phyloP scores from a whole-genome alignment of 1,140 invertebrate genomes.

The Drosophila mojavensis region DNA sequence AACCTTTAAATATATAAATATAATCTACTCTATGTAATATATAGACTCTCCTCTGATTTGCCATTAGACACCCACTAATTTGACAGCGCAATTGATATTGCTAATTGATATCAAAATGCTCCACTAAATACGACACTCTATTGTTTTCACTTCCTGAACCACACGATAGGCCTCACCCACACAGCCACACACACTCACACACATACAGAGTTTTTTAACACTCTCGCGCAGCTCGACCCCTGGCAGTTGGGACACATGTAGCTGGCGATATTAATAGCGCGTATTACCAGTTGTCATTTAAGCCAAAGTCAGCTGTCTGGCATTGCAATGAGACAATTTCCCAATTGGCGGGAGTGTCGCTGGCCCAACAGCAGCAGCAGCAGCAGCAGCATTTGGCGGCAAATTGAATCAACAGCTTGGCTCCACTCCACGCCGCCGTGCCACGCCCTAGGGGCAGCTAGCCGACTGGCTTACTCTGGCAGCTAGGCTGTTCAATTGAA shows the following conservation, averaged over 20 bases:
- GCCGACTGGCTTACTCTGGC: not conserved
- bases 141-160: constrained; percentile 7
- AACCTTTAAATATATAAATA: too few relatives aligned
- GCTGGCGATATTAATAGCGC: constrained; percentile 68
- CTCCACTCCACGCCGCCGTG: not conserved
- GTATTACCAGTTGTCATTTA: constrained; percentile 81
- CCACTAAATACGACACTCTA: not conserved
- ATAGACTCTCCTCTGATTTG: too few relatives aligned
- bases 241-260: constrained; percentile 24
- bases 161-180: not conserved
- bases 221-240: not conserved
- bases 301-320: constrained; percentile 68
- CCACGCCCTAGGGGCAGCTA: not conserved
- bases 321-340: constrained; percentile 79
- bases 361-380: constrained; percentile 21
- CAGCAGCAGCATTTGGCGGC: constrained; percentile 25
- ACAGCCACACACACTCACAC: not conserved
- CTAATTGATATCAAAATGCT: constrained; percentile 8
- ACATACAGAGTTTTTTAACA: not conserved
- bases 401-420: constrained; percentile 71
- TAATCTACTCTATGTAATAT: too few relatives aligned
- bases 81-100: too few relatives aligned
- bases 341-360: constrained; percentile 55
- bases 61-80: too few relatives aligned
- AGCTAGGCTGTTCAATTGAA: constrained; percentile 61